A percentile compares a stretch with the other conserved stretches of the same genome.
Evolutionary conservation across 2,113 vertebrate genomes (phyloP).

Genomic region (Malurus melanocephalus): DNA sequence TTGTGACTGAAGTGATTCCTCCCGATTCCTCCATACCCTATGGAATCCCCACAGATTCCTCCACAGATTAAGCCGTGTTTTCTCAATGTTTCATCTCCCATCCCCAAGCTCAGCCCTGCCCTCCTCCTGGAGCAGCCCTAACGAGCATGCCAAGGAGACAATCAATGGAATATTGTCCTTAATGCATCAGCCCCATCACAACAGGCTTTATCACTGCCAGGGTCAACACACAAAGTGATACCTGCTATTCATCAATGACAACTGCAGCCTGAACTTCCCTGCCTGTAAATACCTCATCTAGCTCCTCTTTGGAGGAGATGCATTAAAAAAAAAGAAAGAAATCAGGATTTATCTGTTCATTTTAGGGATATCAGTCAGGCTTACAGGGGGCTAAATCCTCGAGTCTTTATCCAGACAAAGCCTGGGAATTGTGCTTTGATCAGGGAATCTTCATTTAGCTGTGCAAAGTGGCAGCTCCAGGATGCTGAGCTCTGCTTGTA

Average conservation of each 20-base stretch:
- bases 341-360: background rate
- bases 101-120: background rate
- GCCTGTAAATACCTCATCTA: constrained; percentile 28
- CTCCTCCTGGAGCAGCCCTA: background rate
- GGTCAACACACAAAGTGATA: constrained; percentile 5
- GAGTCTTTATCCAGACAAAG: background rate
- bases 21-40: background rate
- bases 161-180: constrained; percentile 25
- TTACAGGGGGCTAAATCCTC: background rate
- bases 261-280: constrained; percentile 9
- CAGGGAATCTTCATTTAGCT: background rate
- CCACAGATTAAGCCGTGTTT: background rate
- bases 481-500: background rate
- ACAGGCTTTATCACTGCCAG: background rate
- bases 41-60: background rate
- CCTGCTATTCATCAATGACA: constrained; percentile 35
- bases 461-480: background rate
- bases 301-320: background rate
- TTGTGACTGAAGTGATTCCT: background rate
- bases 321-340: background rate
- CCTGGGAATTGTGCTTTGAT: background rate
- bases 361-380: background rate
- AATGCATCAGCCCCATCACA: constrained; percentile 18
- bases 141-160: background rate
- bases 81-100: background rate